A percentile compares a stretch with the other conserved stretches of the same genome.
phyloP scores from a whole-genome alignment of 1,140 invertebrate species.

The Meloidogyne chitwoodi region DNA sequence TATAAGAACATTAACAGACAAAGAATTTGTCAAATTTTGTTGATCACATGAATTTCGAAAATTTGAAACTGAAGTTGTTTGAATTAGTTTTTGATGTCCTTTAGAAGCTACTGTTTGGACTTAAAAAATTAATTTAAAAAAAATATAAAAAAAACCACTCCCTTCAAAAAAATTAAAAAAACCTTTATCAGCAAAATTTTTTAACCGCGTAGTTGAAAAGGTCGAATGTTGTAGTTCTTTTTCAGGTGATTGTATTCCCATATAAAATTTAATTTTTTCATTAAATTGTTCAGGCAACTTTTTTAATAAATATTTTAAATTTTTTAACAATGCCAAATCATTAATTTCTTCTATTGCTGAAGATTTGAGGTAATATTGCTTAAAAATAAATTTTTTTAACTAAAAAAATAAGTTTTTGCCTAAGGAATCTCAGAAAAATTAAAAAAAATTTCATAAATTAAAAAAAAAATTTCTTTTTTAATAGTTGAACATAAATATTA shows the following conservation, averaged over 20 bases:
- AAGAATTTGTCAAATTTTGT: constrained; percentile 12
- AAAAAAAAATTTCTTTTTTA: too few species aligned
- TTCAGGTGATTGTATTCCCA: neutral
- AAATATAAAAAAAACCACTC: neutral
- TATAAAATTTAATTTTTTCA: neutral
- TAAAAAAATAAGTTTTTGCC: too few species aligned
- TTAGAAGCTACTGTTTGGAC: constrained; percentile 41
- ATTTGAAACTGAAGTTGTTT: constrained; percentile 30
- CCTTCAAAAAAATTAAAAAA: too few species aligned
- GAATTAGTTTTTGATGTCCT: constrained; percentile 38
- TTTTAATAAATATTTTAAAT: constrained; percentile 33
- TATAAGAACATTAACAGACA: constrained; percentile 7
- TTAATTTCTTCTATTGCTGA: constrained; percentile 37
- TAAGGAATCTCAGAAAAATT: too few species aligned
- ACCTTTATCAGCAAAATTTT: constrained; percentile 39
- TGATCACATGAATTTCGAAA: neutral
- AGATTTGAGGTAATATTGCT: constrained; percentile 38
- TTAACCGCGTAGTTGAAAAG: constrained; percentile 22
- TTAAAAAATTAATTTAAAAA: constrained; percentile 18
- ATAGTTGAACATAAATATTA: too few species aligned
- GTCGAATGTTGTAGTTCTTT: neutral
- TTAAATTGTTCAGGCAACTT: constrained; percentile 38
- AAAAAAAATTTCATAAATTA: too few species aligned
- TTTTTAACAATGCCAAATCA: constrained; percentile 38
- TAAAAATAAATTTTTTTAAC: too few species aligned